Base-by-base conservation (phyloP, 2,888 invertebrate genomes). In the Branchellion lobata region DNA sequence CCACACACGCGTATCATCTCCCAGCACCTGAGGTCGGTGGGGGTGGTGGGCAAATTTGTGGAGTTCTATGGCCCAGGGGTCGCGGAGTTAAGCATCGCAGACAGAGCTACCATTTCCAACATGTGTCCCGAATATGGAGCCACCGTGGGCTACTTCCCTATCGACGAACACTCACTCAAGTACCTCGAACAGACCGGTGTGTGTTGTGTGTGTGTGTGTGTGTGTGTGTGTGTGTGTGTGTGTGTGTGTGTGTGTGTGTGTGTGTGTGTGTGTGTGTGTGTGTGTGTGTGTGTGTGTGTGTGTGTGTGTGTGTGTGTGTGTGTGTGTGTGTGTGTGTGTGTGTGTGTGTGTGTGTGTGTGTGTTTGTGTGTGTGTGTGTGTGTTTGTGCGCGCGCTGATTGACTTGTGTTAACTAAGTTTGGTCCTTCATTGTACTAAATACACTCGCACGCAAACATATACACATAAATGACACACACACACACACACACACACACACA, bases 71-170 rank as follows among this genome's bases (percentile, higher is more conserved):
- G 98, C 0, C 92, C 95, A 0, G 98, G 98, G 1, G 95, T 97
- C 1, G 88, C 91, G 0, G 92, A 93, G 79, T 89, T 99, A 2
- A 95, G 95, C 79, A 95, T 99, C 81, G 97, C 98, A 0, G 98
- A 99, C 89, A 90, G 98, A 69, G 96, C 98, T 0, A 99, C 98
- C 0, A 95, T 99, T 79, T 94, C 96, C 83, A 99, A 99, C 89
- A 98, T 99, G 98, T 96, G 96, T 86, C 98, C 98, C 0, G 95
- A 95, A 88, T 98, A 97, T 87, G 98, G 98, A 0, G 98, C 97
- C 24, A 98, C 97, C 0, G 93, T 95, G 3, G 96, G 94, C 0
- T 95, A 92, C 88, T 98, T 98, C 89, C 95, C 97, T 0, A 93
- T 96, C 0, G 97, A 97, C 88, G 88, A 90, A 36, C 89, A 89